Base-by-base conservation (phyloP, 2,113 vertebrate species). In the Spea bombifrons region DNA sequence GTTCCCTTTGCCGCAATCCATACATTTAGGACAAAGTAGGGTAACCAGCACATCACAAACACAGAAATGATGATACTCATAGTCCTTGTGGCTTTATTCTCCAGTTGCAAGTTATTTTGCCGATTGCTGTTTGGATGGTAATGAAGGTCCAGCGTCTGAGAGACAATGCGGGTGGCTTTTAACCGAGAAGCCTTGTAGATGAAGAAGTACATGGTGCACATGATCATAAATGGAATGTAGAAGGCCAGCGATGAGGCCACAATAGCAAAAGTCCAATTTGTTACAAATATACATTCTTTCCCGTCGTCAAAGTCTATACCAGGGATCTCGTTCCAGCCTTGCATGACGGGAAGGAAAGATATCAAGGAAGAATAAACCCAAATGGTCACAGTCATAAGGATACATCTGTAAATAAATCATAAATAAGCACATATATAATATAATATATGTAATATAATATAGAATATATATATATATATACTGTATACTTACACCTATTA, bases 31-130 rank as follows among this genome's bases (percentile, higher is more conserved):
- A 94, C 92, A 49, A 96, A 96, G 85, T 96, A 96, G 0, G 94
- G 95, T 80, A 95, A 87, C 94, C 95, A 96, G 84, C 95, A 96
- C n/a, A 95, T 86, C 55, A 95, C 91, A 0, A 96, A 96, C 4
- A 89, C 94, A 0, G 94, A 95, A 8, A 96, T 92, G 76, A 96
- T 93, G 6, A 90, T 93, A 65, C 92, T 94, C 17, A 90, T 90
- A 74, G 89, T 90, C 81, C 84, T 72, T 0, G 89, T 90, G 82
- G 89, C 88, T 78, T 89, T 90, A 83, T 96, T 94, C 84, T 96
- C 94, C 71, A 93, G 87, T 82, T 91, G 90, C 72, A 91, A 84
- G 7, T 90, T 89, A 80, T 90, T 90, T 83, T 87, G 89, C 45
- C 89, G 52, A 81, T 86, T 88, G 85, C 90, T 91, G 59, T 89